phyloP scores from a whole-genome alignment of 2,113 vertebrate species.

The Poeciliopsis prolifica region DNA sequence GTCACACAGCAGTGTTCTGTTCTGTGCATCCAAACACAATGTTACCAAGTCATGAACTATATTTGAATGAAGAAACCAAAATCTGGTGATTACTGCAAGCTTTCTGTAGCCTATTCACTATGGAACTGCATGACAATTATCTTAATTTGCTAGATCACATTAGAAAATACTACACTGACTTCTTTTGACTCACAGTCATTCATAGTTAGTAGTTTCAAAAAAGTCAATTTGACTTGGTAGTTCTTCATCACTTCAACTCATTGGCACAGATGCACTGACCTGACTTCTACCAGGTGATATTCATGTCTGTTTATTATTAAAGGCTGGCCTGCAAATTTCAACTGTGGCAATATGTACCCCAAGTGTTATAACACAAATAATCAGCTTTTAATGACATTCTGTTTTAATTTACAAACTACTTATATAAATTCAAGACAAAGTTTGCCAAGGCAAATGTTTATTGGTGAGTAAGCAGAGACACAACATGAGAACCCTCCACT shows the following conservation, averaged over 20 bases:
- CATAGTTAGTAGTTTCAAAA: too few relatives aligned
- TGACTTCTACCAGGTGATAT: background rate
- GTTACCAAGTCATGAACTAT: background rate
- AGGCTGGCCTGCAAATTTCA: background rate
- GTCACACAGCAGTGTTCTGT: constrained; percentile 4
- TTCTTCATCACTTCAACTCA: background rate
- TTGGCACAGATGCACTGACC: background rate
- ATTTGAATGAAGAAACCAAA: background rate
- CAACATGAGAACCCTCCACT: too few relatives aligned
- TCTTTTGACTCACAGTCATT: too few relatives aligned
- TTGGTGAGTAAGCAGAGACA: background rate
- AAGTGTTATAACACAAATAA: too few relatives aligned
- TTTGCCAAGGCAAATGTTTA: background rate
- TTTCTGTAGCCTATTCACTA: background rate
- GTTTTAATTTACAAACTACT: background rate
- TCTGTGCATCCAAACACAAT: background rate
- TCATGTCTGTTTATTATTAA: background rate
- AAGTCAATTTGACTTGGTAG: too few relatives aligned
- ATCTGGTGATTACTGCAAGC: background rate
- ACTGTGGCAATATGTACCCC: background rate
- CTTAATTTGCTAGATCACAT: too few relatives aligned
- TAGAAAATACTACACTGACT: too few relatives aligned
- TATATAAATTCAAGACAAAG: background rate
- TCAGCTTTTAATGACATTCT: background rate
- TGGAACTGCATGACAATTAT: background rate